Conservation (phyloP, 2,797 vertebrate species). For the Garrulus glandarius region DNA sequence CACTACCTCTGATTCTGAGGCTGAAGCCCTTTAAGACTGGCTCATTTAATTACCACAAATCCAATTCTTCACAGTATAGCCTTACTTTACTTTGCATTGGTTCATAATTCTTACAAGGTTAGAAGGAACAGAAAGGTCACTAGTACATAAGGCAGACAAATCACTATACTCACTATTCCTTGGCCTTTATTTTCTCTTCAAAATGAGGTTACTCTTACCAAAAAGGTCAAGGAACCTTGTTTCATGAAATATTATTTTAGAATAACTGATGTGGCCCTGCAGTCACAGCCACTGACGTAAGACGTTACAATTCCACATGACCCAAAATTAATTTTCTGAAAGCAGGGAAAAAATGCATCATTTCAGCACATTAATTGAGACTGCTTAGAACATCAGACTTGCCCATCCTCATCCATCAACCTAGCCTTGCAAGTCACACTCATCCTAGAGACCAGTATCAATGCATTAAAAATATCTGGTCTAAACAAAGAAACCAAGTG, state of each 20-base stretch:
- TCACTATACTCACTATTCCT: conserved; percentile 35
- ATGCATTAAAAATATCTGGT: neutral
- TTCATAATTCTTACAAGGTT: conserved; percentile 1
- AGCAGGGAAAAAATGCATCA: conserved; percentile 34
- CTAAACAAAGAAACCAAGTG: neutral
- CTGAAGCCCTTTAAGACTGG: neutral
- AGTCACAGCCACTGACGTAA: conserved; percentile 34
- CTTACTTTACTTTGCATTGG: neutral
- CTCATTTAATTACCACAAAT: neutral
- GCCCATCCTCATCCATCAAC: neutral
- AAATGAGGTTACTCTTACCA: conserved; percentile 54
- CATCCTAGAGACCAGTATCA: neutral
- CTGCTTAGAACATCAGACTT: neutral
- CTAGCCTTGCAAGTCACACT: neutral
- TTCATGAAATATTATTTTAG: conserved; percentile 20
- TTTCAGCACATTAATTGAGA: conserved; percentile 17
- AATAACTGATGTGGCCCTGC: conserved; percentile 44
- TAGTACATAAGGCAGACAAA: conserved; percentile 16
- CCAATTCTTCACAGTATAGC: neutral
- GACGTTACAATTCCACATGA: conserved; percentile 8
- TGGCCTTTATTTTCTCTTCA: conserved; percentile 48
- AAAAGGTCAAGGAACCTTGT: conserved; percentile 43
- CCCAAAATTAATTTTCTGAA: conserved; percentile 40
- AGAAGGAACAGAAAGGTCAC: conserved; percentile 17
- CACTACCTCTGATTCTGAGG: neutral